A percentile compares a stretch with the other conserved stretches of the same genome.
Evolutionary conservation across 2,797 vertebrate genomes (phyloP).

Genomic region (Macropus fuliginosus): DNA sequence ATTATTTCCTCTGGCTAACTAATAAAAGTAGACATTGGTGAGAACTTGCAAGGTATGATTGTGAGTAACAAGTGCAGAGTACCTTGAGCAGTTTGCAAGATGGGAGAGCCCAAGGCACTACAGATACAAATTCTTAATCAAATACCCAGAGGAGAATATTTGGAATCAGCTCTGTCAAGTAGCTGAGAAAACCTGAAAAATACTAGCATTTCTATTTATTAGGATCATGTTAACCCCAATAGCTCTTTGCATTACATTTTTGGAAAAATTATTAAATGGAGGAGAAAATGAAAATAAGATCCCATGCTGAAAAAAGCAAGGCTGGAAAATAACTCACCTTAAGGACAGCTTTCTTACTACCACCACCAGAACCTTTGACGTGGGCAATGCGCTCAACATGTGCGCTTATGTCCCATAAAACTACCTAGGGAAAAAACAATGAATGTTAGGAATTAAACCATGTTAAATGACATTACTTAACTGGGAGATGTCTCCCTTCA

Average conservation of each 20-base stretch:
- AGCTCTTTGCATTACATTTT: neutral
- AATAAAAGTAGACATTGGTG: neutral
- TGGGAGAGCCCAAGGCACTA: too few species aligned
- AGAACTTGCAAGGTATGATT: neutral
- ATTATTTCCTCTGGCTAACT: neutral
- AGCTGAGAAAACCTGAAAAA: conserved; percentile 17
- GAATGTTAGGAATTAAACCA: neutral
- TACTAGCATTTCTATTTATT: neutral
- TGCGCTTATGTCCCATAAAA: conserved; percentile 93
- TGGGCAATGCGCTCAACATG: conserved; percentile 85
- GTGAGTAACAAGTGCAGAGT: neutral
- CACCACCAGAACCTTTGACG: conserved; percentile 69
- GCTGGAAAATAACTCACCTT: conserved; percentile 67
- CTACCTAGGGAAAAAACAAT: conserved; percentile 85
- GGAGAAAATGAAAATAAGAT: conserved; percentile 14
- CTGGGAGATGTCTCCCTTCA: neutral
- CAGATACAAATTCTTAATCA: conserved; percentile 20
- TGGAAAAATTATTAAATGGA: neutral
- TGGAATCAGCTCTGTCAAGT: neutral
- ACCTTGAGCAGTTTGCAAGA: neutral
- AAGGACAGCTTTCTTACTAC: conserved; percentile 69
- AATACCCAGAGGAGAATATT: neutral
- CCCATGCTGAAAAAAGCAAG: neutral
- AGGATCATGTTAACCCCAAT: conserved; percentile 3
- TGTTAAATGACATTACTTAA: neutral